Base-by-base conservation (phyloP, 2,888 invertebrate species). In the Ernsta delagoae region DNA sequence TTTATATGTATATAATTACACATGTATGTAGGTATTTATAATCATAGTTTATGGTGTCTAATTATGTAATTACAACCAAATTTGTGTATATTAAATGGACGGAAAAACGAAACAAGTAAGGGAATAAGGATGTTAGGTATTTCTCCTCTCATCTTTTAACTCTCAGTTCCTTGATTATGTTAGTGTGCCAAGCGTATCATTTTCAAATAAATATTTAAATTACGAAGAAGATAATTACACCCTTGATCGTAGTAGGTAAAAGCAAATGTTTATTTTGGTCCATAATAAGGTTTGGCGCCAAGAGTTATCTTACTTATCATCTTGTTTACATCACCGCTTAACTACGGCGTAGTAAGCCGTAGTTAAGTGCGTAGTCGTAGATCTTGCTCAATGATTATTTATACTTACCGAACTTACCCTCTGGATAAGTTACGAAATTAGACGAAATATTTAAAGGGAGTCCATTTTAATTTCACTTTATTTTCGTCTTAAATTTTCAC, bases 251-350 rank as follows among this genome's bases (percentile, higher is more conserved):
- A 24, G 24, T 2, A 45, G n/a, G 11, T 24, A 24, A 24, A 24
- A 24, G 24, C 24, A 24, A 48, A 48, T 48, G 12, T 12, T 48
- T 48, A 48, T 24, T 24, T 24, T 24, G 24, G n/a, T n/a, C 12
- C 12, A 48, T 48, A 48, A 48, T 12, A 48, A 48, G 45, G 12
- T 48, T 48, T 48, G 45, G 45, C 45, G 45, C 45, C 43, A 43
- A 43, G 9, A 43, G 43, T 43, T 48, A 48, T n/a, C 45, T 48
- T 5, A 12, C 45, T 48, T 48, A 12, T 12, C 4, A 24, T 24
- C 24, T 48, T 48, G 45, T 48, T 48, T 48, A 48, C 45, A 48
- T 48, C 45, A 7, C 1, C 5, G 45, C 4, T 48, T 48, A 12
- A n/a, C 45, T 48, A 48, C 45, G 45, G 45, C 43, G 43, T 45